Evolutionary conservation across 2,113 vertebrate genomes (phyloP).

Genomic region (Delphinus delphis): DNA sequence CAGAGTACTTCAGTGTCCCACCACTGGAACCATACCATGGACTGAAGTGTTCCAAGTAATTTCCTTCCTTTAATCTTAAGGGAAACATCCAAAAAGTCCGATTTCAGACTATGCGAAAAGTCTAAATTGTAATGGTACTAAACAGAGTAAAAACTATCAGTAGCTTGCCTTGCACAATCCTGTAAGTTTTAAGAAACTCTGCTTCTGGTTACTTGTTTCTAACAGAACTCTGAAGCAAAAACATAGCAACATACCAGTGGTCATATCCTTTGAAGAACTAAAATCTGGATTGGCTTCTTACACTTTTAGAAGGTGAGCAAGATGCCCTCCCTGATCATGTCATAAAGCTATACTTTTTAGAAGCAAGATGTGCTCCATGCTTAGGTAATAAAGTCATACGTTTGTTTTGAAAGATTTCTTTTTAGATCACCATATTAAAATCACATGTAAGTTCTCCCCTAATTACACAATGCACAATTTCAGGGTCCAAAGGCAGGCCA

Average conservation of each 20-base stretch:
- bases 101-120: background rate
- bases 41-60: background rate
- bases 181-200: conserved; percentile 35
- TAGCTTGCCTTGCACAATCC: background rate
- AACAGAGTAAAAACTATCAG: background rate
- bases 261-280: background rate
- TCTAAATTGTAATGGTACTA: background rate
- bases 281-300: background rate
- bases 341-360: background rate
- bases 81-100: background rate
- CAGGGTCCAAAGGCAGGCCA: background rate
- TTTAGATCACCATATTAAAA: background rate
- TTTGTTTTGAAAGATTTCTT: background rate
- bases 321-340: background rate
- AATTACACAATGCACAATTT: background rate
- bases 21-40: background rate
- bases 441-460: background rate
- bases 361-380: background rate
- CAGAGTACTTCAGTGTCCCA: background rate
- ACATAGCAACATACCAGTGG: background rate
- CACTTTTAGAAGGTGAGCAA: background rate
- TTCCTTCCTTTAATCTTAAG: background rate
- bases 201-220: conserved; percentile 47
- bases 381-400: background rate
- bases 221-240: background rate